Evolutionary conservation across 2,113 vertebrate genomes (phyloP), one percentile per base, ranked within the genome.

Genomic region (Lathamus discolor): DNA sequence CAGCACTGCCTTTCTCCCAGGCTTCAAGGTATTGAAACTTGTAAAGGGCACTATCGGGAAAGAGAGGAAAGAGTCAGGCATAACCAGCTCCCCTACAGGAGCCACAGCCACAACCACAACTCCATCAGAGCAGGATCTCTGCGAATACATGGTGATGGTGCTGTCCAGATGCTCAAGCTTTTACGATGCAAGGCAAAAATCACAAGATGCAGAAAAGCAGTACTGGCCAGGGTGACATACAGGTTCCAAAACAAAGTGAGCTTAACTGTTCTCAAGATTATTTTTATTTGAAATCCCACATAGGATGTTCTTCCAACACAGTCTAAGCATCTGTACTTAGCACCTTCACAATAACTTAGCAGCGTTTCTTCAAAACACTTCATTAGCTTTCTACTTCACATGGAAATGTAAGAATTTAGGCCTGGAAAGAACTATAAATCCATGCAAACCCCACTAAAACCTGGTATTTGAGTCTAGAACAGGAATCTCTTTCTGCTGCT

Each of bases 81-180:
- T 5, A 61, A 61, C 11, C 33, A 31, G 1, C 8, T 35, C 13
- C 28, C 27, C 52, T 20, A 6, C 2, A 2, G 10, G 11, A 57
- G 23, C 8, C 8, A 2, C 28, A 22, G 12, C 7, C 24, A 54
- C 27, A 20, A 27, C 13, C 35, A 35, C 9, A 39, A 33, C 13
- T 35, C n/a, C 39, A 57, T 4, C 48, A 8, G n/a, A 39, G 49
- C 1, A 57, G 29, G 14, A 81, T 33, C 48, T 59, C 15, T 68
- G 57, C 27, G 44, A 43, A 74, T 5, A 24, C 3, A 8, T 3
- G 11, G 4, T 13, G 31, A 5, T 48, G 11, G 10, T 29, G 19
- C 5, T 15, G 2, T 6, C 4, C 39, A 41, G 18, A 28, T 22
- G 25, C 17, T 46, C 1, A 1, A 33, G 14, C 7, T 52, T 33